Evolutionary conservation across 2,797 vertebrate species (phyloP).

Genomic region (Babyrousa celebensis): DNA sequence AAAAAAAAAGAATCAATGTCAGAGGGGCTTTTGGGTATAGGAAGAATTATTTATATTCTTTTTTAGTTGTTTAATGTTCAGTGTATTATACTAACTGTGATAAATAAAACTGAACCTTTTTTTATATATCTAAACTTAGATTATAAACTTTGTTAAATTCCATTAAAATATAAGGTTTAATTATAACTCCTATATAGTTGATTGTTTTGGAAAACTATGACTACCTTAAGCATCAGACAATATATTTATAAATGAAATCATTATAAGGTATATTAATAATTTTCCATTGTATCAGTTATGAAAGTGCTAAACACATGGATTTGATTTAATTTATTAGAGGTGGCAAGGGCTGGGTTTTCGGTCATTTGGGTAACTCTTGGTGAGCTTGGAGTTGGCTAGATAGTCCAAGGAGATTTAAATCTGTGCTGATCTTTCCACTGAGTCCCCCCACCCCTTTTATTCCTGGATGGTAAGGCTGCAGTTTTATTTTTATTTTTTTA

Average conservation of each 20-base stretch:
- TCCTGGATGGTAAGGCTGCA: no score
- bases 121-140: neutral
- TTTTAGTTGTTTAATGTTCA: neutral
- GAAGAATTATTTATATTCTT: neutral
- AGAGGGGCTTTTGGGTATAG: neutral
- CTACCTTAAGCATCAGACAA: conserved; percentile 6
- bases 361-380: neutral
- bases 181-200: neutral
- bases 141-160: conserved; percentile 48
- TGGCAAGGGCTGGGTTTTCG: neutral
- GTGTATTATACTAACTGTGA: conserved; percentile 36
- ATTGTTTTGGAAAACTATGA: conserved; percentile 17
- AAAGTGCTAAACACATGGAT: neutral
- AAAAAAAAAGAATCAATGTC: neutral
- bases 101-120: conserved; percentile 19
- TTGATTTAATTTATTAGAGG: neutral
- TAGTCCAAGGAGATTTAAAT: neutral
- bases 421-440: neutral
- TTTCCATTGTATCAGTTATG: neutral
- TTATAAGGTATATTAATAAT: neutral
- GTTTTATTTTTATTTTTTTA: no score
- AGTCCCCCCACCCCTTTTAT: no score
- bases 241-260: neutral
- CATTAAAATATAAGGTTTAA: neutral
- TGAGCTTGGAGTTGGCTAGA: neutral